Conservation (phyloP, 2,888 invertebrate species). For the Rhogogaster chlorosoma region DNA sequence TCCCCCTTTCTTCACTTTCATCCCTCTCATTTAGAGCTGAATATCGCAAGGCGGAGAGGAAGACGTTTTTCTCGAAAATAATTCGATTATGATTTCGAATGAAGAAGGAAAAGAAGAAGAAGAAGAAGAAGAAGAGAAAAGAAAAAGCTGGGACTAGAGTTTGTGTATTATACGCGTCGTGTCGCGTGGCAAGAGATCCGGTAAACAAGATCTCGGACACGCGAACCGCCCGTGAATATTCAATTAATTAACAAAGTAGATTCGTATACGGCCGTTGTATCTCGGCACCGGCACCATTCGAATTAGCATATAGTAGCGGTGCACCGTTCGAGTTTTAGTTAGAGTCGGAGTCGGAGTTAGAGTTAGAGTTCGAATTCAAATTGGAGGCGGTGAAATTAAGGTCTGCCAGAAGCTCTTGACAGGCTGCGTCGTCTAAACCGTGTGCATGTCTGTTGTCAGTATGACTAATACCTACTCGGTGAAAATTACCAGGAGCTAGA, state of each 20-base stretch:
- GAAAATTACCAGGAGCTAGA: slow-evolving; percentile 7
- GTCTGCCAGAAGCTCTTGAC: slow-evolving; percentile 10
- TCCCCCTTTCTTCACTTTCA: neutral
- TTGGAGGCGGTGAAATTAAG: neutral
- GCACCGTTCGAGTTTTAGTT: neutral
- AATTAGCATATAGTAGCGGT: slow-evolving; percentile 17
- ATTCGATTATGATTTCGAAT: neutral
- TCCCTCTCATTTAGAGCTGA: neutral
- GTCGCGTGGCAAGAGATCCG: slow-evolving; percentile 47
- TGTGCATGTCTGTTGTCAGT: slow-evolving; percentile 29
- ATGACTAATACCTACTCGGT: slow-evolving; percentile 33
- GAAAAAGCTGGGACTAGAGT: neutral
- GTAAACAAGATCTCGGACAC: slow-evolving; percentile 55
- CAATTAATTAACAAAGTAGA: slow-evolving; percentile 65
- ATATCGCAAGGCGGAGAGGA: neutral
- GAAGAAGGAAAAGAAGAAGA: neutral
- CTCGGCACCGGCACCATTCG: neutral
- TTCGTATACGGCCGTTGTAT: neutral
- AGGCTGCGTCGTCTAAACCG: slow-evolving; percentile 2
- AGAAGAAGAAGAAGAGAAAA: too few species aligned
- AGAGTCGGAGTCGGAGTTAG: neutral
- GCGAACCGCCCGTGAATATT: slow-evolving; percentile 60
- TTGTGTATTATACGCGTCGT: neutral
- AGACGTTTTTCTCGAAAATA: too few species aligned
- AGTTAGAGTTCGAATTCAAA: neutral